Evolutionary conservation across 2,888 invertebrate species (phyloP).

Genomic region (Andricus quercusramuli): DNA sequence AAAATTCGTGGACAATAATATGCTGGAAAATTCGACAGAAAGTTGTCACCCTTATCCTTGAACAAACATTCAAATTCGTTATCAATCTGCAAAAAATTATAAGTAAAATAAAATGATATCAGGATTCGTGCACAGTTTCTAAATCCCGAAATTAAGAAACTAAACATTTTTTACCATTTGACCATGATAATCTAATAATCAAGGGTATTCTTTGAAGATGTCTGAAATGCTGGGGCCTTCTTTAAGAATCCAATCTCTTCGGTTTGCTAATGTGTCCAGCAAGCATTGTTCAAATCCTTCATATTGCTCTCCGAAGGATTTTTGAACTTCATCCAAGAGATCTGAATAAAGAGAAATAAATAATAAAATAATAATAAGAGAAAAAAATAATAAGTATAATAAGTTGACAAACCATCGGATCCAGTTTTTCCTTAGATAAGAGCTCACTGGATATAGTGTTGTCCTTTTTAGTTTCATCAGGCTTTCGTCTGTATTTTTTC

Average conservation of each 20-base stretch:
- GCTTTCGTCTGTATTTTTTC: too few relatives aligned
- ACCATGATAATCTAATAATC: constrained; percentile 45
- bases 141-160: neutral
- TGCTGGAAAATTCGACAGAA: neutral
- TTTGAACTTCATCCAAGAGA: too few relatives aligned
- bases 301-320: neutral
- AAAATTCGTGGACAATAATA: neutral
- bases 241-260: constrained; percentile 18
- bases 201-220: constrained; percentile 38
- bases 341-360: too few relatives aligned
- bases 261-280: neutral
- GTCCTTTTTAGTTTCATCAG: too few relatives aligned
- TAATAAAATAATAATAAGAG: too few relatives aligned
- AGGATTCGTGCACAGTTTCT: neutral
- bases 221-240: constrained; percentile 40
- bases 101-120: neutral
- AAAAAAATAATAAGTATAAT: too few relatives aligned
- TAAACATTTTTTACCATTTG: constrained; percentile 25
- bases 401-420: too few relatives aligned
- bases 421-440: too few relatives aligned
- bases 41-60: neutral
- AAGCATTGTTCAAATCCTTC: too few relatives aligned
- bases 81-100: neutral
- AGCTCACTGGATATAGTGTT: too few relatives aligned
- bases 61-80: neutral